Conservation (phyloP, 2,797 vertebrate genomes). For the Dendrocincla tyrannina region DNA sequence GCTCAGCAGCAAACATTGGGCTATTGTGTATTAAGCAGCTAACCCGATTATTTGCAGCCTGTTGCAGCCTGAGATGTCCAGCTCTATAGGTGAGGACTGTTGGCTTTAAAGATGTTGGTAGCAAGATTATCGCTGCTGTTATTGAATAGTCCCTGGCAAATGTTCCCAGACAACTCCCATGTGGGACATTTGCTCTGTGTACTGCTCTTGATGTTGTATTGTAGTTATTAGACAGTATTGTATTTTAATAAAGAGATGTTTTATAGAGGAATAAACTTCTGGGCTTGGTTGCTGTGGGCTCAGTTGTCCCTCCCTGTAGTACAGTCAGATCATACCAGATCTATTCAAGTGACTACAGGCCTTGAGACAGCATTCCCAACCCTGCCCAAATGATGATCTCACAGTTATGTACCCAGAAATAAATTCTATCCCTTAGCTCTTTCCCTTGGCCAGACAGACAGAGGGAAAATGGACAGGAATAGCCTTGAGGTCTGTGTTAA, state of each 20-base stretch:
- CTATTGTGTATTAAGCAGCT: conserved; percentile 42
- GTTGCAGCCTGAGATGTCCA: not conserved
- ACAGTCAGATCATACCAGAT: not conserved
- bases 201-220: not conserved
- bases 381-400: not conserved
- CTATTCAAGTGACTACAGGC: not conserved
- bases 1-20: conserved; percentile 16
- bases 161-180: not conserved
- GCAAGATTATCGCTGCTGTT: not conserved
- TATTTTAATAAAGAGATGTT: conserved; percentile 64
- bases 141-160: not conserved
- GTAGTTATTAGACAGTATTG: conserved; percentile 45
- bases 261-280: not conserved
- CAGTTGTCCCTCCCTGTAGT: not conserved
- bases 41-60: conserved; percentile 1
- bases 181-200: not conserved
- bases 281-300: not conserved
- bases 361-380: conserved; percentile 22
- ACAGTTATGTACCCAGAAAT: not conserved
- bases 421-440: not conserved
- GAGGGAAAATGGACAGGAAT: not conserved
- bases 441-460: not conserved
- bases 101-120: not conserved
- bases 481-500: not conserved
- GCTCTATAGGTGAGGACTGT: conserved; percentile 2